Evolutionary conservation across 2,888 invertebrate genomes (phyloP).

Genomic region (Parthenolecanium corni): DNA sequence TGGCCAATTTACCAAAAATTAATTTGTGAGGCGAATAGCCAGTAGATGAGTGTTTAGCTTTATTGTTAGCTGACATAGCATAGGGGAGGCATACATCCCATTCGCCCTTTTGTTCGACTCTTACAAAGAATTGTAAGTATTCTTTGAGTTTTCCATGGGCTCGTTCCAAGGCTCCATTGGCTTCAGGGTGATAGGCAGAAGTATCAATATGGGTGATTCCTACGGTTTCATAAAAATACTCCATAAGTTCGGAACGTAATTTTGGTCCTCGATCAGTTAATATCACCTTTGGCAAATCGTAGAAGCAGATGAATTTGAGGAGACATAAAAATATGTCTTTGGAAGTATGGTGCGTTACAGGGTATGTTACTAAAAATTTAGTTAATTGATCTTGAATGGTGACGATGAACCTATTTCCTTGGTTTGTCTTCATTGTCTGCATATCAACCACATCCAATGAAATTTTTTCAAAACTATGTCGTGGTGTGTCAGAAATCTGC

Average conservation of each 20-base stretch:
- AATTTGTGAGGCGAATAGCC: neutral
- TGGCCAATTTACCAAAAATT: neutral
- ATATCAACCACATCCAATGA: neutral
- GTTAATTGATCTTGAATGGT: neutral
- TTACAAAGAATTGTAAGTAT: neutral
- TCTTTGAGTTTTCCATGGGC: neutral
- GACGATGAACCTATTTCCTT: neutral
- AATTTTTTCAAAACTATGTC: neutral
- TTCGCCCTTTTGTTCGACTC: neutral
- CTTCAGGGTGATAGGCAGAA: neutral
- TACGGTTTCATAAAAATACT: neutral
- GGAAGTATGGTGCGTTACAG: neutral
- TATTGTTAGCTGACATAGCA: neutral
- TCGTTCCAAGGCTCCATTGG: neutral
- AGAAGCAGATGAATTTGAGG: neutral
- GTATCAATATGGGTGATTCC: neutral
- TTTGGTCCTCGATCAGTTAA: neutral
- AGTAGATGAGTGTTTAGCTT: neutral
- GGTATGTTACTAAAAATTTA: neutral
- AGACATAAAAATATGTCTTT: neutral
- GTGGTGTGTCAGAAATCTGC: neutral
- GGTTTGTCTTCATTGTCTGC: neutral
- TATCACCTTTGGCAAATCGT: neutral
- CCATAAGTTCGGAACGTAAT: neutral
- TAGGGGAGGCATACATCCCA: neutral